These are phyloP conservation scores for Nomada hirtipes DNA, from an alignment of 2,888 invertebrate species.

Conservation along the genomic window DNA sequence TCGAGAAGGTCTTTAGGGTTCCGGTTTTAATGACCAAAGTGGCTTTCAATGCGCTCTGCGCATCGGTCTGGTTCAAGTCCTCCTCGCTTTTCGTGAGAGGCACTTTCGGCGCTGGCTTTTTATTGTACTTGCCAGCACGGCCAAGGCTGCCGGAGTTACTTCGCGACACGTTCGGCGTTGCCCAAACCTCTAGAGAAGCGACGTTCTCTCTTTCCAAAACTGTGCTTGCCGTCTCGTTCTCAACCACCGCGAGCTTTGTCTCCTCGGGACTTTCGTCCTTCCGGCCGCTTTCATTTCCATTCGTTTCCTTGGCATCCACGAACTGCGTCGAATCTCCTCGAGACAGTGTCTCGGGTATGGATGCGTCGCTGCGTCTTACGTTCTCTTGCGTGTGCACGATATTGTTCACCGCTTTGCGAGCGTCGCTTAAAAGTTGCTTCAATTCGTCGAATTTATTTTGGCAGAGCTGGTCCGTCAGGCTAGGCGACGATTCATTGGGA, in stretches of 20 bases:
- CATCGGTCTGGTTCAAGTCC: constrained; percentile 55
- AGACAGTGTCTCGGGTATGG: constrained; percentile 7
- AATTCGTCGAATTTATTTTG: constrained; percentile 78
- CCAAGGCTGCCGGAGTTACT: constrained; percentile 73
- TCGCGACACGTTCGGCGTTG: constrained; percentile 61
- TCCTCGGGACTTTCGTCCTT: background rate
- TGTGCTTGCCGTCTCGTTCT: background rate
- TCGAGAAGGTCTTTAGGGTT: constrained; percentile 77
- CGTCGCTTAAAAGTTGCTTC: constrained; percentile 74
- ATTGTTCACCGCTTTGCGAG: constrained; percentile 75
- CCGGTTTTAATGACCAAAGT: constrained; percentile 85
- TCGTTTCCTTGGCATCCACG: background rate
- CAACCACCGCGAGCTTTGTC: background rate
- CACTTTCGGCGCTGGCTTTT: constrained; percentile 85
- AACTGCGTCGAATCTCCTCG: background rate
- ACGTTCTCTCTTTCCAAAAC: constrained; percentile 13
- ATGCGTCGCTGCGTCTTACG: background rate
- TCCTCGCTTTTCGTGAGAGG: constrained; percentile 76
- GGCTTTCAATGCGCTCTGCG: constrained; percentile 83
- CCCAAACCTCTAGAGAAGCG: constrained; percentile 10
- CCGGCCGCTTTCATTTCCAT: background rate
- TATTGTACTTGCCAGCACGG: constrained; percentile 85
- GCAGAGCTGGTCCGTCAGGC: constrained; percentile 71
- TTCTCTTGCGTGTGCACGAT: constrained; percentile 74
- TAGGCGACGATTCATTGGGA: constrained; percentile 4